Conservation (phyloP, 2,888 invertebrate species). For the Orthosia gothica region DNA sequence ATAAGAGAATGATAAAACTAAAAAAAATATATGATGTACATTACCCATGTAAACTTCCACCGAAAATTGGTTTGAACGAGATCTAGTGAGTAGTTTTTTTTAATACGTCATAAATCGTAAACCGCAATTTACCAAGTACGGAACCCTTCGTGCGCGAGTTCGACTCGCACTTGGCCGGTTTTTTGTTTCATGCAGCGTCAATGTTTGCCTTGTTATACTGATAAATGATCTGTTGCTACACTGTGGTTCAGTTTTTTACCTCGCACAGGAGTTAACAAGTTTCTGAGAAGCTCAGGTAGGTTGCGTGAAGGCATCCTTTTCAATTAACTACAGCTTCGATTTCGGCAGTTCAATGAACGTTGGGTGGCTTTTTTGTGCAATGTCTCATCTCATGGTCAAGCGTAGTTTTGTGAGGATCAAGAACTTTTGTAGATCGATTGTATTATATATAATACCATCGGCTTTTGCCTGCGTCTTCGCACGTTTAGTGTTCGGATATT, state of each 20-base stretch:
- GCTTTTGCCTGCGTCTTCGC: not conserved
- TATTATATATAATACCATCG: not conserved
- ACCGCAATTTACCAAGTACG: too few species aligned
- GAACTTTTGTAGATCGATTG: not conserved
- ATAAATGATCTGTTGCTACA: slow-evolving; percentile 21
- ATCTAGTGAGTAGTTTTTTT: too few species aligned
- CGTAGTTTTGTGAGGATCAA: slow-evolving; percentile 19
- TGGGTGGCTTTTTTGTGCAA: slow-evolving; percentile 39
- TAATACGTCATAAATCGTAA: too few species aligned
- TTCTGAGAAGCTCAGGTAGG: slow-evolving; percentile 64
- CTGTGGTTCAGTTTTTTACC: slow-evolving; percentile 40
- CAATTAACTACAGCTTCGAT: slow-evolving; percentile 57
- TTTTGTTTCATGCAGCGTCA: slow-evolving; percentile 4
- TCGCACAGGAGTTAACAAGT: slow-evolving; percentile 43
- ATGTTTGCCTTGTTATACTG: slow-evolving; percentile 18
- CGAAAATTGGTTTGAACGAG: too few species aligned
- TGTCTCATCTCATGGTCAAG: slow-evolving; percentile 7
- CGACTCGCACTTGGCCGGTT: too few species aligned
- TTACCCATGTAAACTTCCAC: too few species aligned
- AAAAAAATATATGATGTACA: too few species aligned
- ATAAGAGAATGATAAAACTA: too few species aligned
- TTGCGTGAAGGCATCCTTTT: slow-evolving; percentile 61
- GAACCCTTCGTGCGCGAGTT: too few species aligned
- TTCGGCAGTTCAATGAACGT: slow-evolving; percentile 61
- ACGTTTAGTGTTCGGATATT: not conserved